Evolutionary conservation across 2,888 invertebrate species (phyloP), one percentile per base, ranked within the genome.

Genomic region (Drosophila lacicola): DNA sequence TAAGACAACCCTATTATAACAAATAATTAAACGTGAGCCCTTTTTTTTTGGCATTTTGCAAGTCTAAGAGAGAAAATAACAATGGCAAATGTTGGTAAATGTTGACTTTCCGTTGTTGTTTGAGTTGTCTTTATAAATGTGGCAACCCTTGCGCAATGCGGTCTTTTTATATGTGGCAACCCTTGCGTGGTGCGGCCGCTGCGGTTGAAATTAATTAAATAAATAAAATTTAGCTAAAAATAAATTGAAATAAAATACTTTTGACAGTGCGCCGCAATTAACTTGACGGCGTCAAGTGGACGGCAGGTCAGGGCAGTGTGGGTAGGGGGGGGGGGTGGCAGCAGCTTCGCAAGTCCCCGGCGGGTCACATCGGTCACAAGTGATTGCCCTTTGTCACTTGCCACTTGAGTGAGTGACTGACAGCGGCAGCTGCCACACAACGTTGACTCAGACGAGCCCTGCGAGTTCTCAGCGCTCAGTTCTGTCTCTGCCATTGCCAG

Each of bases 331-430:
- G 14, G 21, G 3, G n/a, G 36, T 14, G 19, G 25, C 14, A 25
- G 11, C 46, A 25, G 25, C 25, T 25, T 25, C 25, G 25, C 25
- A 25, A 25, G 25, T 29, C 8, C 29, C 29, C 29, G 29, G 8
- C 29, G 29, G 29, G 29, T 29, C 29, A 29, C 29, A 29, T 29
- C 66, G 69, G 72, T 79, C 73, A 55, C 82, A 74, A 88, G 80
- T 80, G 77, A 82, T 82, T 84, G 86, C 82, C 82, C 88, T 85
- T 72, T 85, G 80, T 74, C 73, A 79, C 64, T 84, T 78, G 70
- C 64, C 66, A 73, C 56, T 63, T 55, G 62, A 70, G 42, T 54
- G 47, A 61, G 17, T 74, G 75, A 57, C 50, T 65, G 61, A 63
- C 41, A 46, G 50, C 33, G 45, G 54, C 57, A 54, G 41, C 66